Conservation (phyloP, 2,797 vertebrate species). For the Fundulus diaphanus region DNA sequence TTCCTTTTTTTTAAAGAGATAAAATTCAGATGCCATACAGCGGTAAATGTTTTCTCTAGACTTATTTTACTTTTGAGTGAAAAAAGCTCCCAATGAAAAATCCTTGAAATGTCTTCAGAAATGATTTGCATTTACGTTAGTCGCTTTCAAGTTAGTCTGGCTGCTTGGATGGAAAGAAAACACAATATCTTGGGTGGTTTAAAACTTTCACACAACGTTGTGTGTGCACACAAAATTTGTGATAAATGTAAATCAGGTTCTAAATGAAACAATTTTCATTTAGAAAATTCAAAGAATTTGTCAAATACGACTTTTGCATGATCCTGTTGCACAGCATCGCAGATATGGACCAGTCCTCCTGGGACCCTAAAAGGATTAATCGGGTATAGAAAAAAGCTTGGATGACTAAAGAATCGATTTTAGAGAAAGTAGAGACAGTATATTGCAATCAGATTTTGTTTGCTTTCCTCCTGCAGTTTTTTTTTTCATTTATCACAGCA, state of each 20-base stretch:
- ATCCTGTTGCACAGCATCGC: neutral
- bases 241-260: neutral
- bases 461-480: neutral
- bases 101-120: neutral
- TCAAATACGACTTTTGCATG: neutral
- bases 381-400: neutral
- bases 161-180: neutral
- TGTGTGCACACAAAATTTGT: neutral
- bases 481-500: conserved; percentile 13
- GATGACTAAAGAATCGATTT: too few species aligned
- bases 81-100: neutral
- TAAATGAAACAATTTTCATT: neutral
- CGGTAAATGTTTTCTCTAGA: neutral
- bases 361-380: neutral
- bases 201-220: neutral
- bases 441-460: neutral
- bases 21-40: neutral
- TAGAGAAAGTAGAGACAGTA: neutral
- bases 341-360: neutral
- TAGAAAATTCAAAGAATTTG: too few species aligned
- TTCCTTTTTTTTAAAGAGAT: neutral
- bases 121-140: neutral
- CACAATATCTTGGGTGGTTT: neutral
- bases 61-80: neutral
- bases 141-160: neutral